phyloP scores from a whole-genome alignment of 2,113 vertebrate species.

The Odocoileus hemionus region DNA sequence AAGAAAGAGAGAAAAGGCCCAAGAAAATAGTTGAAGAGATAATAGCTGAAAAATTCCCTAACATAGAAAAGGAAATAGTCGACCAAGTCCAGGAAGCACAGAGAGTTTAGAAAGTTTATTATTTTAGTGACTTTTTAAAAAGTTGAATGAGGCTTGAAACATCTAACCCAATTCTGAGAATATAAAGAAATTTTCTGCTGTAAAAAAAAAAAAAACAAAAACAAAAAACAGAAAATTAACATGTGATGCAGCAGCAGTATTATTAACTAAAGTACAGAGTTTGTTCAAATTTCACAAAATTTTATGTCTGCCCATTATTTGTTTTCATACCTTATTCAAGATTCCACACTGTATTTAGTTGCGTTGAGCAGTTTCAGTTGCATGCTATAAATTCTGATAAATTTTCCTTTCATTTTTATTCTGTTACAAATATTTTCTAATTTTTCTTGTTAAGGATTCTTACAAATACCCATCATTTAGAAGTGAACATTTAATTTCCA shows the following conservation, averaged over 20 bases:
- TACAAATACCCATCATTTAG: background rate
- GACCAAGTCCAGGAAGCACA: background rate
- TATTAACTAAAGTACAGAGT: background rate
- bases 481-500: background rate
- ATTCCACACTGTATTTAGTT: background rate
- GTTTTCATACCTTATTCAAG: background rate
- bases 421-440: background rate
- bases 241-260: background rate
- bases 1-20: background rate
- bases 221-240: background rate
- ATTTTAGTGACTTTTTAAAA: background rate
- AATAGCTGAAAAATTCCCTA: background rate
- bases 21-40: background rate
- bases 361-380: background rate
- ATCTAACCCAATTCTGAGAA: background rate
- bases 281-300: background rate
- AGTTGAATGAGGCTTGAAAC: background rate
- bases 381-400: background rate
- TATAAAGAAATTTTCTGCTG: background rate
- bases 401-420: background rate
- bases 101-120: background rate
- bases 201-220: background rate
- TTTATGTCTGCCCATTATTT: background rate
- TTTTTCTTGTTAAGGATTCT: background rate
- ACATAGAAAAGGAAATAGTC: background rate